Conservation (phyloP, 2,888 invertebrate genomes). For the Melinopterus prodromus region DNA sequence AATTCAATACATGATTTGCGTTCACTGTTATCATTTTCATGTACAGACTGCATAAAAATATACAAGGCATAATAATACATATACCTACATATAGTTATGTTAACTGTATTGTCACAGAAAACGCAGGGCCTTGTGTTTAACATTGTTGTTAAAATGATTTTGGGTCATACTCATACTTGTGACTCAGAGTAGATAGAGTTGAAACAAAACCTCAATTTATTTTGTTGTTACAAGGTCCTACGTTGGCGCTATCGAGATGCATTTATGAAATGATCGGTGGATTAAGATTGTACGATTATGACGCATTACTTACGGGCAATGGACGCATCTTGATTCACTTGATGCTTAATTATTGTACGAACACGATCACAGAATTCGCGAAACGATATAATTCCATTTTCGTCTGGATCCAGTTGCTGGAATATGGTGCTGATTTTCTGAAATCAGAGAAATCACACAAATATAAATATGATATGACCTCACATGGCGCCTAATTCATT, state of each 20-base stretch:
- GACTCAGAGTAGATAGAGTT: too few relatives aligned
- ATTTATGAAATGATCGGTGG: too few relatives aligned
- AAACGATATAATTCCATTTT: constrained; percentile 47
- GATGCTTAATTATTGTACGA: constrained; percentile 36
- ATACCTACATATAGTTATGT: too few relatives aligned
- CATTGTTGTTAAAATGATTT: too few relatives aligned
- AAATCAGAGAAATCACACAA: constrained; percentile 34
- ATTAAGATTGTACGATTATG: too few relatives aligned
- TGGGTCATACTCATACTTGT: too few relatives aligned
- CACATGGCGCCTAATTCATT: neutral
- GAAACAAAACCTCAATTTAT: too few relatives aligned
- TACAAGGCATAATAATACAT: too few relatives aligned
- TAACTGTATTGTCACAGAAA: too few relatives aligned
- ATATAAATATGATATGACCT: neutral
- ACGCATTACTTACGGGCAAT: neutral
- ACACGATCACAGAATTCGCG: constrained; percentile 49
- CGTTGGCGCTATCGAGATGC: too few relatives aligned
- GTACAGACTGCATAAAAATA: neutral
- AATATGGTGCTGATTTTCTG: constrained; percentile 48
- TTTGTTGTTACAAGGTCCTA: too few relatives aligned
- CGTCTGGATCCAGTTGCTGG: constrained; percentile 47
- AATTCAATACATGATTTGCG: neutral
- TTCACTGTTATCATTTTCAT: neutral
- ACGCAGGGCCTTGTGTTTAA: too few relatives aligned
- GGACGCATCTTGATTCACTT: neutral